Conservation (phyloP, 2,888 invertebrate species). For the Ditula angustiorana region DNA sequence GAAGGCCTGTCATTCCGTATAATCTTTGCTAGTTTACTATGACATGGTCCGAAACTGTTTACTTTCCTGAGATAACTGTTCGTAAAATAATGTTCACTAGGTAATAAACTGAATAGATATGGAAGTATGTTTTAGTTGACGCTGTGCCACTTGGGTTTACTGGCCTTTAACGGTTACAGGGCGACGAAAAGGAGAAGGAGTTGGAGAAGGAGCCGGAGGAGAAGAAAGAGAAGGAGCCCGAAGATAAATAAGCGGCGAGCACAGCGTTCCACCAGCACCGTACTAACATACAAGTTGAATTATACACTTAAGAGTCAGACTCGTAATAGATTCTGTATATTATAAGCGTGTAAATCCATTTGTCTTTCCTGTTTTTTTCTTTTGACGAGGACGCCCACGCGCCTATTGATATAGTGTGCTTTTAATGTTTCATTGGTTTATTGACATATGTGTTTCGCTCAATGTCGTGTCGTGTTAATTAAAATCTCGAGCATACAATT, state of each 20-base stretch:
- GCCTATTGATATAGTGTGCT: conserved; percentile 55
- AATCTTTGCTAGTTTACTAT: too few relatives aligned
- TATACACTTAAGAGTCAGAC: conserved; percentile 71
- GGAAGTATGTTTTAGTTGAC: too few relatives aligned
- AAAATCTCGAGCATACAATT: conserved; percentile 15
- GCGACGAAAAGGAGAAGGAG: conserved; percentile 90
- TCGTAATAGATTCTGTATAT: conserved; percentile 74
- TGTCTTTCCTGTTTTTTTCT: conserved; percentile 79
- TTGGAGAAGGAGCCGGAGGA: conserved; percentile 88
- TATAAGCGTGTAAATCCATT: conserved; percentile 82
- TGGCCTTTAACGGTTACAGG: conserved; percentile 79
- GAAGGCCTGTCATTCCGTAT: too few relatives aligned
- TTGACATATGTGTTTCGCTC: conserved; percentile 52
- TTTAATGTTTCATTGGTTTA: conserved; percentile 50
- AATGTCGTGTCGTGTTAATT: conserved; percentile 57
- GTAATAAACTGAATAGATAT: too few relatives aligned
- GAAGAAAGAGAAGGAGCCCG: conserved; percentile 88
- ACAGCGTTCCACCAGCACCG: conserved; percentile 46
- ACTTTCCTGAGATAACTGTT: too few relatives aligned
- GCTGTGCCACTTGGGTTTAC: too few relatives aligned
- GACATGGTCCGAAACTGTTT: too few relatives aligned
- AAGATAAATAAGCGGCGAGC: conserved; percentile 48
- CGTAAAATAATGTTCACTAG: too few relatives aligned
- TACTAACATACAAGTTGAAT: conserved; percentile 56
- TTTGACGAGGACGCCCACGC: conserved; percentile 56